A percentile compares a stretch with the other conserved stretches of the same genome.
These are phyloP conservation scores for Eira barbara DNA, from an alignment of 2,113 vertebrate species.

Conservation along the genomic window DNA sequence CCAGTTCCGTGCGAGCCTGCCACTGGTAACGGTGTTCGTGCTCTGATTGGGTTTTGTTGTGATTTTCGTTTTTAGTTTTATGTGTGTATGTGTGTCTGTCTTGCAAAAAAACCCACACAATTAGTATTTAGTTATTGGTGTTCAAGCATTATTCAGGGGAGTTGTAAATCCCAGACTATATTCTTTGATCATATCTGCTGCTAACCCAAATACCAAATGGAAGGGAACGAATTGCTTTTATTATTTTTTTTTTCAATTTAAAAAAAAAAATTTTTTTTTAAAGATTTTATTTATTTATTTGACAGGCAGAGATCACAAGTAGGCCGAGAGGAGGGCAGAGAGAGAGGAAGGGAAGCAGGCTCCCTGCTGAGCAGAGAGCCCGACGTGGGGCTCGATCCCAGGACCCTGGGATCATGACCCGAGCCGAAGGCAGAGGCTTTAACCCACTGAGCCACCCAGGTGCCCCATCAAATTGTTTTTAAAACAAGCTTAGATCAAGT, in stretches of 20 bases:
- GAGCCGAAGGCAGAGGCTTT: too few species aligned
- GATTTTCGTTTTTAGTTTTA: background rate
- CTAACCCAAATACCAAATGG: background rate
- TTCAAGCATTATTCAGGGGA: background rate
- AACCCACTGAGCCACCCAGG: too few species aligned
- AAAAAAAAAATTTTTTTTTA: too few species aligned
- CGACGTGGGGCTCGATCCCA: too few species aligned
- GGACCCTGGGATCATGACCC: too few species aligned
- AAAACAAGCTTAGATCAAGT: background rate
- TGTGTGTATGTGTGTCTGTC: background rate
- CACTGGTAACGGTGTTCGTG: conserved; percentile 76
- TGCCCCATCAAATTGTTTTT: background rate
- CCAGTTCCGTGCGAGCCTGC: conserved; percentile 92
- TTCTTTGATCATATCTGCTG: background rate
- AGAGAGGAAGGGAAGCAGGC: too few species aligned
- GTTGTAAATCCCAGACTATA: background rate
- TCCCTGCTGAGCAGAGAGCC: too few species aligned
- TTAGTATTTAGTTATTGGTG: background rate
- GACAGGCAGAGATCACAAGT: too few species aligned
- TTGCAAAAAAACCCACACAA: background rate
- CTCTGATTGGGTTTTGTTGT: background rate
- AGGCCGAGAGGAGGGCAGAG: too few species aligned
- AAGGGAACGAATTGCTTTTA: background rate
- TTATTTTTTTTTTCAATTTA: background rate
- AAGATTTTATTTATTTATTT: too few species aligned